Conservation (phyloP, 2,797 vertebrate genomes). For the Intellagama lesueurii region DNA sequence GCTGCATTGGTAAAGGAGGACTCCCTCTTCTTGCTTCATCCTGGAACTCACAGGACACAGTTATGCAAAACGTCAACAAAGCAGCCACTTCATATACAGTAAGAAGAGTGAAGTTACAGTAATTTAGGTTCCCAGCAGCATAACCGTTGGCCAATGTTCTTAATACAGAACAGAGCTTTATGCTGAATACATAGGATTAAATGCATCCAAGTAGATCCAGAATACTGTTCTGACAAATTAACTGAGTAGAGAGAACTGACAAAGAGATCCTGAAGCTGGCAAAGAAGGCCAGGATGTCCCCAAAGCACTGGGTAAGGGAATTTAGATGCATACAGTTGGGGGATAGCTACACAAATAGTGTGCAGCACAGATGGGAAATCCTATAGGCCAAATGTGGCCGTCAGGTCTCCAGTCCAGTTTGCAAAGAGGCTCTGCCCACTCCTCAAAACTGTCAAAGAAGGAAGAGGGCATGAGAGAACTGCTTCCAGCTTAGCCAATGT, state of each 20-base stretch:
- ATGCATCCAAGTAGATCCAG: background rate
- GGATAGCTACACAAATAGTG: background rate
- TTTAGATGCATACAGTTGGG: background rate
- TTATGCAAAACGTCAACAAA: constrained; percentile 37
- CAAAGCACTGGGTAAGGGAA: too few species aligned
- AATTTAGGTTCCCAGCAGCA: background rate
- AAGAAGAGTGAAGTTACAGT: constrained; percentile 30
- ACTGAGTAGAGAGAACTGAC: constrained; percentile 23
- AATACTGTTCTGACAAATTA: background rate
- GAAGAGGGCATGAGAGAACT: background rate
- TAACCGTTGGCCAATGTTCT: background rate
- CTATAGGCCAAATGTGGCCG: background rate
- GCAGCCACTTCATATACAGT: constrained; percentile 11
- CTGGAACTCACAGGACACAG: constrained; percentile 12
- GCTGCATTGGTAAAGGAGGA: constrained; percentile 33
- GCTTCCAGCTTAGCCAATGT: background rate
- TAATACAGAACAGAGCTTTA: constrained; percentile 29
- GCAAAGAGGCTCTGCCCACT: background rate
- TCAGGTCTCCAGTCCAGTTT: background rate
- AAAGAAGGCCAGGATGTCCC: too few species aligned
- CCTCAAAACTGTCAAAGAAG: background rate
- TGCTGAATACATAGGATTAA: background rate
- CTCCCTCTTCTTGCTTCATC: constrained; percentile 30
- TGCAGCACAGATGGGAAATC: background rate
- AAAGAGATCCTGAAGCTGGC: background rate